Evolutionary conservation across 2,797 vertebrate genomes (phyloP).

Genomic region (Babyrousa celebensis): DNA sequence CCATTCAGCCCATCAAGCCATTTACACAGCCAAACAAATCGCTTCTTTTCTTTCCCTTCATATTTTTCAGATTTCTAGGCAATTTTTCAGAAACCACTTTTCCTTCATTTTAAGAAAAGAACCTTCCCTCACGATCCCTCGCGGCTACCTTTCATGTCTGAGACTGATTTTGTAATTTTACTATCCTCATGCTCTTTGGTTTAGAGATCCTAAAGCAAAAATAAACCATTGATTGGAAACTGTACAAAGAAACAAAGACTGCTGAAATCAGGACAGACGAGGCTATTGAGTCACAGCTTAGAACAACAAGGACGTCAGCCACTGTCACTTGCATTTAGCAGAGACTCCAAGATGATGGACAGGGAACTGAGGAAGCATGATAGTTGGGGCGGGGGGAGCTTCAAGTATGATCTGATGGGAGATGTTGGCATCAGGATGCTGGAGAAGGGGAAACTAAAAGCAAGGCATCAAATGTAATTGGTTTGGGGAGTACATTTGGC

Average conservation of each 20-base stretch:
- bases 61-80: constrained; percentile 47
- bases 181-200: neutral
- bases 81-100: constrained; percentile 68
- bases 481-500: neutral
- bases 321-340: neutral
- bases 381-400: accelerated
- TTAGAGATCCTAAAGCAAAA: constrained; percentile 50
- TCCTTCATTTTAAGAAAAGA: constrained; percentile 67
- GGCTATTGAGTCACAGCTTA: neutral
- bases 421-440: neutral
- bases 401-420: neutral
- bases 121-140: neutral
- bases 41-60: constrained; percentile 43
- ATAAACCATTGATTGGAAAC: neutral
- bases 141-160: neutral
- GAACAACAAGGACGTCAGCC: neutral
- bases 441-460: neutral
- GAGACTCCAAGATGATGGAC: neutral
- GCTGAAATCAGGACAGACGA: neutral
- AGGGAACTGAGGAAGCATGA: neutral
- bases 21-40: constrained; percentile 70
- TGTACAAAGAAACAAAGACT: neutral
- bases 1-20: constrained; percentile 23
- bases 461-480: neutral
- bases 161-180: constrained; percentile 46